A percentile compares a stretch with the other conserved stretches of the same genome.
phyloP scores from a whole-genome alignment of 2,113 vertebrate genomes.

The Semnopithecus entellus region DNA sequence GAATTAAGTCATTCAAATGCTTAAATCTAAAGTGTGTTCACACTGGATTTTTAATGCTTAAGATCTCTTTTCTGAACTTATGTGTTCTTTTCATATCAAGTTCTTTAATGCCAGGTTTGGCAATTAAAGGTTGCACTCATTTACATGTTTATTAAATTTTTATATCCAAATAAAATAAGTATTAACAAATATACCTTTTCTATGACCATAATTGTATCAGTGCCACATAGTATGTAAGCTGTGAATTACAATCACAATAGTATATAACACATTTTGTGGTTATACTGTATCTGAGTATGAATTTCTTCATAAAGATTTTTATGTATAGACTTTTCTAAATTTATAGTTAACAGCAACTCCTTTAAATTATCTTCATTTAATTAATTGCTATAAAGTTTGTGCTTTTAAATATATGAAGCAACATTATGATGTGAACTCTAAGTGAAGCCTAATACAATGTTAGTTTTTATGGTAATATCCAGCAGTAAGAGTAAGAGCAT shows the following conservation, averaged over 20 bases:
- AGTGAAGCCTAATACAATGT: background rate
- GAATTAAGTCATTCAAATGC: background rate
- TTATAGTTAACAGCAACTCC: conserved; percentile 48
- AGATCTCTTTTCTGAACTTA: background rate
- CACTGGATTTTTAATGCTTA: conserved; percentile 20
- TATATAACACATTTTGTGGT: background rate
- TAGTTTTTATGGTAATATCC: background rate
- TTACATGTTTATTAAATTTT: conserved; percentile 48
- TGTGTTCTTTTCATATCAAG: background rate
- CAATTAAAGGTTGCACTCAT: conserved; percentile 7
- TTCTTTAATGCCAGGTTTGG: background rate
- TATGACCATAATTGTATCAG: background rate
- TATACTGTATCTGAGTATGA: background rate
- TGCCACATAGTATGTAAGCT: background rate
- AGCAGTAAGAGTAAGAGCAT: background rate
- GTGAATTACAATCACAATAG: background rate
- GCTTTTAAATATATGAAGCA: background rate
- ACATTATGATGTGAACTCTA: background rate
- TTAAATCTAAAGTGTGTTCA: background rate
- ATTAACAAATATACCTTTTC: conserved; percentile 9
- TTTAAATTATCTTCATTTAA: conserved; percentile 40
- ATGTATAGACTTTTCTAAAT: conserved; percentile 23
- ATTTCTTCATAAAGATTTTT: conserved; percentile 53
- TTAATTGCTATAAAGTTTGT: conserved; percentile 12
- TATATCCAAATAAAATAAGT: background rate